Base-by-base conservation (phyloP, 2,888 invertebrate species). In the Oscheius sp. region DNA sequence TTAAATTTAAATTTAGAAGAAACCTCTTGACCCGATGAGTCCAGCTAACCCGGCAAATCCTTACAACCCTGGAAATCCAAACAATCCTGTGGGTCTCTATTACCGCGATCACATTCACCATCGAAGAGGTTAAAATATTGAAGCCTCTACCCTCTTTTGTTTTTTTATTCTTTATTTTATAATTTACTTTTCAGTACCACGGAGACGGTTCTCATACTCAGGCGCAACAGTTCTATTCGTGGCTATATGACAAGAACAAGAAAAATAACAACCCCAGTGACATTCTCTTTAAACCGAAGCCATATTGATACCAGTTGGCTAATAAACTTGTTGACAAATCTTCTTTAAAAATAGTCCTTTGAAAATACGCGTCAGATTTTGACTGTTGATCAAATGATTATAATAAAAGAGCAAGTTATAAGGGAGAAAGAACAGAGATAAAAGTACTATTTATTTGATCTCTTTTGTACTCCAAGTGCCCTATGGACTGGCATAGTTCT, bases 201-300 rank as follows among this genome's bases (percentile, higher is more conserved):
- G 55, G 27, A 15, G 55, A 17, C 2, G 70, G 52, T 23, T 48
- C 31, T 64, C 76, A 76, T 42, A 71, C 76, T 8, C 67, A 74
- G 45, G 65, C 76, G n/a, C 71, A 71, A 52, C 74, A 71, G 23
- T 76, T 74, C 52, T 76, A 76, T 42, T 71, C 72, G 3, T 76
- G 76, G 76, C 65, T 76, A 8, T 71, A 64, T 4, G 72, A 73
- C 55, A 31, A 55, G 46, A 37, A 64, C 1, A 48, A 29, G 20
- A 31, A 34, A 4, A 27, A n/a, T 8, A 31, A 64, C 12, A 17
- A n/a, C n/a, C 10, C 42, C 3, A 29, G 48, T 4, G 64, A 64
- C 64, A 50, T 64, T 25, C 33, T 64, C n/a, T 64, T 64, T 23
- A 64, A 31, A 46, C 64, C 64, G 33, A 64, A 64, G 31, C 64